Evolutionary conservation across 2,888 invertebrate species (phyloP).

Genomic region (Pasiphila rectangulata): DNA sequence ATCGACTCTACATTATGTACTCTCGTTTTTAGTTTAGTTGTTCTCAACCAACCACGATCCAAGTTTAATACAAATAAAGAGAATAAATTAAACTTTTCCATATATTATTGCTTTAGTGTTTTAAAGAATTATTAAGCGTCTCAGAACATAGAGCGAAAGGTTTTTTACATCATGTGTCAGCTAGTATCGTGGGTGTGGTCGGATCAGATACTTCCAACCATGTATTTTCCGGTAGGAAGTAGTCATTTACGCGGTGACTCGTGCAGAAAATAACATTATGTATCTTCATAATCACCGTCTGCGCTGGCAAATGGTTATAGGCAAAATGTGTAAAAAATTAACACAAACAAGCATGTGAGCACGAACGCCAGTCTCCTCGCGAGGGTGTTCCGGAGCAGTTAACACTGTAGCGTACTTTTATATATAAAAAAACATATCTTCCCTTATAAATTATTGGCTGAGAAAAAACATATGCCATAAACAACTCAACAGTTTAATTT

Average conservation of each 20-base stretch:
- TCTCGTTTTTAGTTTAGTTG: too few species aligned
- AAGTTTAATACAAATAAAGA: too few species aligned
- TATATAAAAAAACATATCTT: background rate
- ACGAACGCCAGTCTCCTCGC: constrained; percentile 52
- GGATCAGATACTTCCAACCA: background rate
- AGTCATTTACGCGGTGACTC: constrained; percentile 28
- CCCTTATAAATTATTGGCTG: background rate
- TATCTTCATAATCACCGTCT: constrained; percentile 27
- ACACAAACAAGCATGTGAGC: constrained; percentile 39
- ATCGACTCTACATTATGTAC: too few species aligned
- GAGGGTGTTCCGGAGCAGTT: constrained; percentile 46
- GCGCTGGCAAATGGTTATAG: constrained; percentile 22
- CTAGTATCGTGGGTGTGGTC: background rate
- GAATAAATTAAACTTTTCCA: too few species aligned
- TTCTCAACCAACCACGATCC: too few species aligned
- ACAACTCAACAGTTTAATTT: background rate
- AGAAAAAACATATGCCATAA: background rate
- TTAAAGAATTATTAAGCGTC: too few species aligned
- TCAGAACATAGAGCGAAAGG: too few species aligned
- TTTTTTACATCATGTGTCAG: too few species aligned
- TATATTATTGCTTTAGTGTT: too few species aligned
- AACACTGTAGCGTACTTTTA: constrained; percentile 46
- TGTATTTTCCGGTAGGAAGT: constrained; percentile 12
- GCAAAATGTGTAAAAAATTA: constrained; percentile 42
- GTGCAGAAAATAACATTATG: constrained; percentile 46